These are phyloP conservation scores for Uropsilus gracilis DNA, from an alignment of 2,113 vertebrate genomes.

Conservation along the genomic window DNA sequence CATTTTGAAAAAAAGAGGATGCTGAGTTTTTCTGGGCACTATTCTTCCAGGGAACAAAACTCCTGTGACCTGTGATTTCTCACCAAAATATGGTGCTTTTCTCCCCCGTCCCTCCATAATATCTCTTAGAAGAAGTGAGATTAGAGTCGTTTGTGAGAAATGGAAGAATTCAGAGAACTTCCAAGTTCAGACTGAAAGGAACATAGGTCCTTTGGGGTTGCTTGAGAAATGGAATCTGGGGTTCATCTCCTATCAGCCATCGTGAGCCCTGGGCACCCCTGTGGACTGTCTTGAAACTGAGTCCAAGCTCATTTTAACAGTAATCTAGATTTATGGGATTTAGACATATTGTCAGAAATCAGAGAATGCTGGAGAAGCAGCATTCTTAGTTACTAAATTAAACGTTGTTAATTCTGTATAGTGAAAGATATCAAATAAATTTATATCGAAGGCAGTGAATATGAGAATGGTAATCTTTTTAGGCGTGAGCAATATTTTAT, in stretches of 20 bases:
- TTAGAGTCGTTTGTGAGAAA: slow-evolving; percentile 25
- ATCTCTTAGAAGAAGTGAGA: slow-evolving; percentile 37
- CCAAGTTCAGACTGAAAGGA: slow-evolving; percentile 32
- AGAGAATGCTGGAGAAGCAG: neutral
- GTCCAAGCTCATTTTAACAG: neutral
- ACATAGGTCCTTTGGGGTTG: neutral
- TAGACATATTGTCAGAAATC: neutral
- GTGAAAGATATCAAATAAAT: slow-evolving; percentile 38
- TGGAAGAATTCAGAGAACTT: slow-evolving; percentile 34
- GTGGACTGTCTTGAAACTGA: neutral
- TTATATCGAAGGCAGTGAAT: neutral
- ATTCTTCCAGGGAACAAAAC: neutral
- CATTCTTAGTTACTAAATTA: slow-evolving; percentile 38
- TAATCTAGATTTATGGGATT: neutral
- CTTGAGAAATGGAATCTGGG: neutral
- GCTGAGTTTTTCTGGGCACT: too few relatives aligned
- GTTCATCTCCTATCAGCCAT: neutral
- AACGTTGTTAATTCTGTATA: neutral
- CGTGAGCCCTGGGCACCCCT: neutral
- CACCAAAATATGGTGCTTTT: too few relatives aligned
- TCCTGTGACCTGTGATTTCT: neutral
- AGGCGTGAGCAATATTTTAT: neutral
- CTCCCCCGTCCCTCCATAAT: neutral
- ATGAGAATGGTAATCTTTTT: neutral
- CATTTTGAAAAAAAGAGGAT: too few relatives aligned